Evolutionary conservation across 1,140 invertebrate genomes (phyloP).

Genomic region (Sarcophaga bullata): DNA sequence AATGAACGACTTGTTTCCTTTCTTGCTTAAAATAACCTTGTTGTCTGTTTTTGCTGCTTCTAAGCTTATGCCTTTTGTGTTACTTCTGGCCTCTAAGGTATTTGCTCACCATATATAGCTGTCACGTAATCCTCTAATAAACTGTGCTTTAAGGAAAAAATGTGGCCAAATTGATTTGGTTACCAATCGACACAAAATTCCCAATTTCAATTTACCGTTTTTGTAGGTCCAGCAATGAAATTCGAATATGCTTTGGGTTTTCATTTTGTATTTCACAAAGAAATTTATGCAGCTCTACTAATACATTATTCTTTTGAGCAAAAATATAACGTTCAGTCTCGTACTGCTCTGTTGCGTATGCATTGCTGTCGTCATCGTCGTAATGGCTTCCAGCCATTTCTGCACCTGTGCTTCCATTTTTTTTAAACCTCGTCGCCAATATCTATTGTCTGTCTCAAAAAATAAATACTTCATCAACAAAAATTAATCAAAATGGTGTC

Average conservation of each 20-base stretch:
- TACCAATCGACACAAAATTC: neutral
- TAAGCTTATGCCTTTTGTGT: neutral
- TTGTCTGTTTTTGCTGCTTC: conserved; percentile 29
- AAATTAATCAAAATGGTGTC: no score
- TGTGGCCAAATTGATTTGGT: no score
- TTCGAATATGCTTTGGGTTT: neutral
- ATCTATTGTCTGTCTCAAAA: no score
- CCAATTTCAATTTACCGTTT: neutral
- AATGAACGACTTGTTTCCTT: no score
- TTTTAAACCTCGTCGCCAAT: no score
- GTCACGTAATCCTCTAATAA: neutral
- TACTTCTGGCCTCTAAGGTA: conserved; percentile 19
- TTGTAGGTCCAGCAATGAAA: neutral
- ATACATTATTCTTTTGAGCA: neutral
- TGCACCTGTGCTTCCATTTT: no score
- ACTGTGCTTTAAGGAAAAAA: neutral
- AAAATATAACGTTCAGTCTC: no score
- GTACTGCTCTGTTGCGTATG: no score
- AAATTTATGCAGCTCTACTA: neutral
- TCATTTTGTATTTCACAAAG: neutral
- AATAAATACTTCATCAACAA: no score
- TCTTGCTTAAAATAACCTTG: no score
- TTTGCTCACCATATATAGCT: conserved; percentile 16
- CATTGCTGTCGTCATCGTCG: no score
- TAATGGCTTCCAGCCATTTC: no score